Conservation (phyloP, 2,888 invertebrate genomes). For the Caenorhabditis panamensis region DNA sequence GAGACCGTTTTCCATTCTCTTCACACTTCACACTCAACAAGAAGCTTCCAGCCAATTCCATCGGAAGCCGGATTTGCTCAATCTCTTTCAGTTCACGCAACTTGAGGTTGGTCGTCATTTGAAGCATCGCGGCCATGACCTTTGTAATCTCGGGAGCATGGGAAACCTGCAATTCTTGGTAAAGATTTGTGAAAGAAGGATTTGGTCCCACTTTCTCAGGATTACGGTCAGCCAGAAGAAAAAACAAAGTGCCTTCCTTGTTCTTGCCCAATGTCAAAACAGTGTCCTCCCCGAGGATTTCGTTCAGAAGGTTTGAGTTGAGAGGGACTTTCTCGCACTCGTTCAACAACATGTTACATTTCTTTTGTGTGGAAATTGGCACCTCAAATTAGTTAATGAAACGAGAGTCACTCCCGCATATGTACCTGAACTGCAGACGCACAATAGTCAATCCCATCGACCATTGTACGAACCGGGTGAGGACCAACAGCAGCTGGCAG, state of each 20-base stretch:
- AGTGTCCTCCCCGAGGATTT: slow-evolving; percentile 34
- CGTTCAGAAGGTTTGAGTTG: slow-evolving; percentile 20
- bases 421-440: slow-evolving; percentile 51
- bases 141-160: slow-evolving; percentile 43
- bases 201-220: slow-evolving; percentile 34
- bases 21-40: slow-evolving; percentile 39
- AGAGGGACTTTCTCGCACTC: slow-evolving; percentile 49
- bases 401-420: not conserved
- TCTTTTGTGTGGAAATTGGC: slow-evolving; percentile 52
- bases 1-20: slow-evolving; percentile 28
- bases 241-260: slow-evolving; percentile 31
- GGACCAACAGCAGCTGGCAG: slow-evolving; percentile 50
- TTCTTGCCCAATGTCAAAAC: slow-evolving; percentile 54
- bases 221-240: slow-evolving; percentile 49
- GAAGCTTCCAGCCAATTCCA: slow-evolving; percentile 56
- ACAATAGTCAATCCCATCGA: slow-evolving; percentile 58
- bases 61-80: slow-evolving; percentile 53
- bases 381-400: slow-evolving; percentile 36
- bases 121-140: slow-evolving; percentile 48
- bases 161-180: slow-evolving; percentile 23
- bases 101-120: slow-evolving; percentile 55
- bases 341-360: slow-evolving; percentile 42
- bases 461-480: slow-evolving; percentile 58
- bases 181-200: not conserved
- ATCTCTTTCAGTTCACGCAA: slow-evolving; percentile 53